Evolutionary conservation across 2,888 invertebrate genomes (phyloP), one percentile per base, ranked within the genome.

Genomic region (Hypercompe scribonia): DNA sequence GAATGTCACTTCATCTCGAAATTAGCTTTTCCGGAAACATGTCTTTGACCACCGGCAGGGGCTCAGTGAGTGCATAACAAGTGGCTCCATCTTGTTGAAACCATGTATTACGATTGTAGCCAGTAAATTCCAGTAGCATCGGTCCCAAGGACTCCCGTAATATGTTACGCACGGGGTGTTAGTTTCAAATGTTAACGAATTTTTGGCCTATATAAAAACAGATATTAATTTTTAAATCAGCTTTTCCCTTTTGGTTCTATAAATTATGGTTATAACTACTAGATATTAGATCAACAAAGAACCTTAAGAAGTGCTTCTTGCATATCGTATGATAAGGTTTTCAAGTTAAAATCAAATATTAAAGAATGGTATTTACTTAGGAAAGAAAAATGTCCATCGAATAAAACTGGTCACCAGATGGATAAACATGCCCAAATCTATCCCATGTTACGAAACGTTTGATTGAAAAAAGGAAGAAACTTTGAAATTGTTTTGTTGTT

Each of bases 401-500:
- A n/a, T 54, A 18, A 46, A 11, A 36, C 18, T 21, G 15, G n/a
- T 21, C 4, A 28, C 33, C 54, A 54, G 50, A 54, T 54, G 68
- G 68, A 68, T 28, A 54, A 8, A 68, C 54, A 58, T 36, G n/a
- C 33, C 50, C 21, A n/a, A 66, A 42, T 58, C 31, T 42, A 28
- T 61, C 13, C n/a, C 15, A 66, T 34, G 28, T 39, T 15, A 54
- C n/a, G 54, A 15, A 58, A 61, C 33, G 42, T 54, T 66, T 18
- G 34, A 15, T 33, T 33, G 31, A 39, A 70, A 71, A 67, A 63
- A 63, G 36, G 61, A 54, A 58, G 61, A 71, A 66, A 71, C 66
- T 54, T 70, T 10, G 31, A 68, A 72, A 73, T 71, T 73, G 69
- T 73, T 71, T 64, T 42, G n/a, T n/a, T n/a, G n/a, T n/a, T n/a